Conservation (phyloP, 2,113 vertebrate genomes). For the Typhlomys cinereus region DNA sequence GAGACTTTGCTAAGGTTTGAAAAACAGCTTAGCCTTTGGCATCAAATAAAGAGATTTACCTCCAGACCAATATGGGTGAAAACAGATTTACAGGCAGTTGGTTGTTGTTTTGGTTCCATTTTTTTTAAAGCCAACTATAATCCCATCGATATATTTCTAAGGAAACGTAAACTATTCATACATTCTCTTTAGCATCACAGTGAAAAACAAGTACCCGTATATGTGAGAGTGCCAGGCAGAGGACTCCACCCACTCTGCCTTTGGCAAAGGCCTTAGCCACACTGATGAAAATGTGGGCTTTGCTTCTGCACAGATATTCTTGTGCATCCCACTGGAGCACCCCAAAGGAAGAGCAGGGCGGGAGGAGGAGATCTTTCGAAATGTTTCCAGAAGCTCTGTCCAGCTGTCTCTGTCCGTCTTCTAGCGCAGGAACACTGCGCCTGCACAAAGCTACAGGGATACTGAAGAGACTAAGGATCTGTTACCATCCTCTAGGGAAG, state of each 20-base stretch:
- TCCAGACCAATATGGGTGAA: not conserved
- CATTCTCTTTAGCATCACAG: conserved; percentile 77
- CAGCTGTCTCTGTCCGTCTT: conserved; percentile 25
- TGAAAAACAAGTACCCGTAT: conserved; percentile 77
- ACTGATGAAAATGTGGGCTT: conserved; percentile 37
- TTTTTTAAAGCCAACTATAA: conserved; percentile 61
- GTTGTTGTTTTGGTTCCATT: not conserved
- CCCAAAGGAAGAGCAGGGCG: conserved; percentile 43
- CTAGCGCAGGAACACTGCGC: not conserved
- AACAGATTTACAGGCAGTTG: conserved; percentile 55
- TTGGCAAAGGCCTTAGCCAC: conserved; percentile 55
- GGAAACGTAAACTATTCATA: conserved; percentile 75
- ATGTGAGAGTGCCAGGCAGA: conserved; percentile 57
- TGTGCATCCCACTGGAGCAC: conserved; percentile 40
- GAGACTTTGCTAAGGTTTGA: conserved; percentile 14
- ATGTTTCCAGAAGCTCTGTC: conserved; percentile 67
- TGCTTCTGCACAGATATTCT: not conserved
- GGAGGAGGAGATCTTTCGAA: conserved; percentile 36
- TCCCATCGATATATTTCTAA: conserved; percentile 65
- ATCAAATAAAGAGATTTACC: not conserved
- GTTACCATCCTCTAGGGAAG: conserved; percentile 67
- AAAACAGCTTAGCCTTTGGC: conserved; percentile 1
- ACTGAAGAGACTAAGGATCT: conserved; percentile 50
- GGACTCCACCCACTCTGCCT: conserved; percentile 45
- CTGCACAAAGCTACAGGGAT: conserved; percentile 67